Evolutionary conservation across 2,888 invertebrate genomes (phyloP).

Genomic region (Pediacus dermestoides): DNA sequence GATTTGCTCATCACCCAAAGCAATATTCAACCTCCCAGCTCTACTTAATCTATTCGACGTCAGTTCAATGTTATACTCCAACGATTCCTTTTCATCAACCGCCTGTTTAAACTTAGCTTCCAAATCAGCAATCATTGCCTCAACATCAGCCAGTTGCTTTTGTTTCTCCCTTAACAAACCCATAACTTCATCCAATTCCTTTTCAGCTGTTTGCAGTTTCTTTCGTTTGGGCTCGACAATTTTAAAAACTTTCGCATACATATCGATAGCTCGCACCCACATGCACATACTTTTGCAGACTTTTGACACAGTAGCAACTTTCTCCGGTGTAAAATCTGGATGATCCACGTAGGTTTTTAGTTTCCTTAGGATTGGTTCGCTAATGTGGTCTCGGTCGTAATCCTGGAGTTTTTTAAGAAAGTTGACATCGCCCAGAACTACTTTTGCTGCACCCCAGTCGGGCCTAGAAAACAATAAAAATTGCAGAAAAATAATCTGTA

Average conservation of each 20-base stretch:
- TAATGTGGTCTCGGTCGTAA: constrained; percentile 84
- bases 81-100: constrained; percentile 69
- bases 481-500: constrained; percentile 1
- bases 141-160: constrained; percentile 75
- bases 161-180: constrained; percentile 74
- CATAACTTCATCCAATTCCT: constrained; percentile 73
- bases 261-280: constrained; percentile 90
- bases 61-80: constrained; percentile 70
- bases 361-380: constrained; percentile 71
- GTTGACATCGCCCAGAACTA: constrained; percentile 74
- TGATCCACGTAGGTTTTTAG: constrained; percentile 79
- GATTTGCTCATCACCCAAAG: constrained; percentile 80
- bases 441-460: constrained; percentile 83
- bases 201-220: constrained; percentile 74
- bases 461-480: constrained; percentile 57
- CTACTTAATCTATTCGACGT: constrained; percentile 75
- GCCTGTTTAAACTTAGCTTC: constrained; percentile 67
- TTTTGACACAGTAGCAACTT: constrained; percentile 80
- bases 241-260: constrained; percentile 81
- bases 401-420: constrained; percentile 79
- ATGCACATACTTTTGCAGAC: constrained; percentile 88
- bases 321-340: constrained; percentile 80
- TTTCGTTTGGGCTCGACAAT: constrained; percentile 86
- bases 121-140: constrained; percentile 59
- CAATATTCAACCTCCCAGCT: constrained; percentile 81